Base-by-base conservation (phyloP, 2,797 vertebrate genomes). In the Pseudomugil tenellus region DNA sequence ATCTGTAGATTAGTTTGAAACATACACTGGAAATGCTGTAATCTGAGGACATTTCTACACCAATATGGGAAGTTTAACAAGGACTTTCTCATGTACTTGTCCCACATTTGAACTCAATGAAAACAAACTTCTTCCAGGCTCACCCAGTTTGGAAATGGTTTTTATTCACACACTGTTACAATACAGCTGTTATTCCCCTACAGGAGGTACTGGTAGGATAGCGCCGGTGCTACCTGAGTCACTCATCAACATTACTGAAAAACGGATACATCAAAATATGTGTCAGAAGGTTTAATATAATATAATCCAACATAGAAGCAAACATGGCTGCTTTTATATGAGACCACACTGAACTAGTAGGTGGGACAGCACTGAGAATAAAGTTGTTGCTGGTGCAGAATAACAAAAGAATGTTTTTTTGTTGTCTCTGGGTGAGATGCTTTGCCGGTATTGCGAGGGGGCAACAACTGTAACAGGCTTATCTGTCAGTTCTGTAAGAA, bases 1-100 rank as follows among this genome's bases (percentile, higher is more conserved):
- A 73, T 17, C 46, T 21, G 56, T 61, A 53, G 35, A 61, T 73
- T 37, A 58, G 49, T 9, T 35, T 16, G 51, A n/a, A 34, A 54
- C 19, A 72, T 6, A 63, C 37, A 43, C 41, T 64, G 35, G 25
- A 46, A 60, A 8, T 26, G 17, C 72, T 67, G 21, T 43, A 29
- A 74, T 54, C 17, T 37, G 49, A 64, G 65, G 49, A 39, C 2
- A 0, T 61, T 31, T 49, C 46, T 2, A 13, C 46, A 49, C 21
- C 46, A 49, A 23, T 2, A 25, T 49, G 11, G 46, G 3, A 13
- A 6, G 23, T 49, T 23, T 23, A 5, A 52, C 12, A 16, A 13
- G 25, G 5, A 28, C 12, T 52, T 25, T 25, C 28, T 26, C 14
- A 51, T 51, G 12, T 23, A 51, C 16, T 52, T 26, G 13, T 3